These are phyloP conservation scores for Eutolmus rufibarbis DNA, from an alignment of 2,888 invertebrate genomes.

Conservation along the genomic window DNA sequence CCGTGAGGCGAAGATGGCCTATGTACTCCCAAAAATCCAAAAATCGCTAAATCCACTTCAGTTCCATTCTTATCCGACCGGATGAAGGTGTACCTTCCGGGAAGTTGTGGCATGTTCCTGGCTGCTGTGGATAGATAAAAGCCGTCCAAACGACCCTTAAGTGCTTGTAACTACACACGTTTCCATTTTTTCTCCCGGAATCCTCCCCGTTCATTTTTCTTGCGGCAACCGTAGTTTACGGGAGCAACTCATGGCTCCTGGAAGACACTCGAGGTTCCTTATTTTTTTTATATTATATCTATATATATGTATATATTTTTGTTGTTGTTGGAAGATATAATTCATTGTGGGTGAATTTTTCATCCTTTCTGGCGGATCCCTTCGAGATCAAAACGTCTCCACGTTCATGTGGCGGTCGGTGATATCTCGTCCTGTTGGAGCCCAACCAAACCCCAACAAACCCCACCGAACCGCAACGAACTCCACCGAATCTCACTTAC, in stretches of 20 bases:
- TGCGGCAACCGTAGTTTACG: not conserved
- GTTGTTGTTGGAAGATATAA: not conserved
- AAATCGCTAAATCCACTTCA: slow-evolving; percentile 27
- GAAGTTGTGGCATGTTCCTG: not conserved
- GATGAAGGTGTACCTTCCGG: not conserved
- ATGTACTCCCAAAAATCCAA: not conserved
- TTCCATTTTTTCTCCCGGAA: not conserved
- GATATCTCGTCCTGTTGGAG: not conserved
- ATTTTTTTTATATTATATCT: too few relatives aligned
- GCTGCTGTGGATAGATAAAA: slow-evolving; percentile 14
- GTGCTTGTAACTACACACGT: slow-evolving; percentile 12
- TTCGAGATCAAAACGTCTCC: not conserved
- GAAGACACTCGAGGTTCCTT: not conserved
- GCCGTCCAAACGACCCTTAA: not conserved
- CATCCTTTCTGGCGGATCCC: slow-evolving; percentile 17
- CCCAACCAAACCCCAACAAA: not conserved
- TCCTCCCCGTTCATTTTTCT: not conserved
- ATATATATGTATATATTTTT: not conserved
- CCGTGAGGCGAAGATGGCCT: slow-evolving; percentile 8
- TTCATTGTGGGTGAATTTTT: slow-evolving; percentile 26
- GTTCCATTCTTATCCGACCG: not conserved
- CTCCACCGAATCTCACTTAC: not conserved
- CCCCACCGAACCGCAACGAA: too few relatives aligned
- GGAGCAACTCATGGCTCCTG: not conserved
- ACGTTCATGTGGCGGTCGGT: not conserved